phyloP scores from a whole-genome alignment of 2,113 vertebrate species.

The Accipiter virgatus region DNA sequence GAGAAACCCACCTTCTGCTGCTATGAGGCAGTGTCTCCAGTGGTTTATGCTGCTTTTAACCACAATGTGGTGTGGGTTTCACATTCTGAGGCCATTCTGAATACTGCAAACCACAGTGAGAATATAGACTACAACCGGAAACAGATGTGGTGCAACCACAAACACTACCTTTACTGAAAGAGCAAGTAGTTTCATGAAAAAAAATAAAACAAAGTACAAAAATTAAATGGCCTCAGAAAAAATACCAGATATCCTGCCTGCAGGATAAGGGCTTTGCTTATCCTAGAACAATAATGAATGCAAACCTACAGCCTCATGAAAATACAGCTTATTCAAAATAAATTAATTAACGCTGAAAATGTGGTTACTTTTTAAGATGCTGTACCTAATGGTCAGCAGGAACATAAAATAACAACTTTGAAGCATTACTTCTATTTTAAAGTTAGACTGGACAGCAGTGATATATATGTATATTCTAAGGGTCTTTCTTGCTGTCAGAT shows the following conservation, averaged over 20 bases:
- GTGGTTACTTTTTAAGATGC: background rate
- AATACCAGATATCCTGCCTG: background rate
- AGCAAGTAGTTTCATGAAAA: background rate
- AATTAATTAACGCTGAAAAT: background rate
- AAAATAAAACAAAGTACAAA: background rate
- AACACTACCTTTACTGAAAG: slow-evolving; percentile 46
- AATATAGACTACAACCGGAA: slow-evolving; percentile 78
- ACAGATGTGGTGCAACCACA: slow-evolving; percentile 78
- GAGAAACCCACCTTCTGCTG: slow-evolving; percentile 34
- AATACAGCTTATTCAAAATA: background rate
- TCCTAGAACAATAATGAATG: background rate
- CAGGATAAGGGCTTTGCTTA: background rate
- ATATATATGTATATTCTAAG: background rate
- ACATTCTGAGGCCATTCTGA: slow-evolving; percentile 79
- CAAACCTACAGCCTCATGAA: background rate
- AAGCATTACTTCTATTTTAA: background rate
- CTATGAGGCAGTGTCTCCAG: slow-evolving; percentile 68
- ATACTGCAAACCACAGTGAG: slow-evolving; percentile 77
- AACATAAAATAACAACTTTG: background rate
- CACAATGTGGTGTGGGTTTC: slow-evolving; percentile 75
- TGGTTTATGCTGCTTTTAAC: slow-evolving; percentile 70
- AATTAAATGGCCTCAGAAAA: background rate
- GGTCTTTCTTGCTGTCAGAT: background rate
- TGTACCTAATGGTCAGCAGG: background rate
- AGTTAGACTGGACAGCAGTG: background rate